Conservation (phyloP, 2,797 vertebrate species). For the Carcharodon carcharias region DNA sequence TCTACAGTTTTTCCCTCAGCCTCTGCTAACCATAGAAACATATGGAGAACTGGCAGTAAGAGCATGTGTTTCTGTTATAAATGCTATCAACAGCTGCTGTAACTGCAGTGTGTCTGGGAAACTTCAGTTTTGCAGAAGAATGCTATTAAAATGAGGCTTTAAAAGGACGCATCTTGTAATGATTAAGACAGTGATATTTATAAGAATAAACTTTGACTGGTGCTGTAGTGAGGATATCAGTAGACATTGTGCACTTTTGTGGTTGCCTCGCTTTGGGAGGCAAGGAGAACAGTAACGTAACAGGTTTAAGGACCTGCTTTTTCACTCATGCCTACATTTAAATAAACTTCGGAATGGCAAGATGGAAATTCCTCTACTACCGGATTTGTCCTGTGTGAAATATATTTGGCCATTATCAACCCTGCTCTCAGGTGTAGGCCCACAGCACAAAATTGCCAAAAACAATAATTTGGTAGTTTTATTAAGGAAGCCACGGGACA, state of each 20-base stretch:
- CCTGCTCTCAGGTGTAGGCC: background rate
- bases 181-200: constrained; percentile 3
- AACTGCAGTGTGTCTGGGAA: background rate
- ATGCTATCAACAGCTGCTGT: background rate
- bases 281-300: background rate
- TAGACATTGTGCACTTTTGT: background rate
- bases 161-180: constrained; percentile 1
- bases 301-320: background rate
- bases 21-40: background rate
- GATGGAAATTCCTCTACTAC: background rate
- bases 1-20: background rate
- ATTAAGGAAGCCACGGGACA: background rate
- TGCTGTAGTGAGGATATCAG: background rate
- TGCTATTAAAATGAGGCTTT: background rate
- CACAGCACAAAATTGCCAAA: background rate
- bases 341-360: background rate
- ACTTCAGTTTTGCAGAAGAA: background rate
- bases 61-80: background rate
- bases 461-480: background rate
- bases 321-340: background rate
- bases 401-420: background rate
- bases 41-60: background rate
- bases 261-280: background rate
- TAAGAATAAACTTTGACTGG: constrained; percentile 15
- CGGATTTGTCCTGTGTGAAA: background rate